Base-by-base conservation (phyloP, 2,113 vertebrate species). In the Morone chrysops region DNA sequence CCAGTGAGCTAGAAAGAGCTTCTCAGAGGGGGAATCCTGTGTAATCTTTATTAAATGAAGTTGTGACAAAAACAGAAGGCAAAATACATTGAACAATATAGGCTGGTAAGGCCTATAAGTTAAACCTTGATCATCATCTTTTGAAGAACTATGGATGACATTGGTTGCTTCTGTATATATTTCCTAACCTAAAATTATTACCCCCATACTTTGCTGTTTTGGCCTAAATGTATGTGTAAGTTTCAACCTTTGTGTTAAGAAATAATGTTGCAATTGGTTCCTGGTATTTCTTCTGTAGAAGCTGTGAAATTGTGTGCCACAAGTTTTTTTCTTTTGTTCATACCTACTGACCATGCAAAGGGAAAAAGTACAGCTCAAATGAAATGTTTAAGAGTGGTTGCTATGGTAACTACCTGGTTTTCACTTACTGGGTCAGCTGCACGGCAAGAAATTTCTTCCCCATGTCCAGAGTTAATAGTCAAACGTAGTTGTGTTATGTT, bases 1-100 rank as follows among this genome's bases (percentile, higher is more conserved):
- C 75, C 84, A 77, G 66, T 74, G 89, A 90, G 81, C 83, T 87
- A 90, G 86, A 88, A 86, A 89, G 71, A 74, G 47, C 60, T 75
- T 56, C 70, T 63, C 45, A 53, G 63, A 63, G 54, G 57, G 25
- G 61, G 54, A 17, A 12, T 67, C 69, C 40, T 62, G 36, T 66
- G 45, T 56, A 36, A 69, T 51, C 45, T 59, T 61, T 78, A 73
- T 81, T 36, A 70, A 59, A 67, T 53, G 13, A 61, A 70, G 40
- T 41, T 16, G 13, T 25, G 8, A 38, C 14, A 66, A 36, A 67
- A 41, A 57, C 36, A 17, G 14, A 63, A 31, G 36, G 40, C 16
- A 75, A 82, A 70, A 74, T 5, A 16, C 6, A 18, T 1, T 20
- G 17, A 83, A 22, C 38, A 31, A 61, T 17, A 31, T 31, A 31